Base-by-base conservation (phyloP, 1,140 invertebrate species). In the Condylostylus longicornis region DNA sequence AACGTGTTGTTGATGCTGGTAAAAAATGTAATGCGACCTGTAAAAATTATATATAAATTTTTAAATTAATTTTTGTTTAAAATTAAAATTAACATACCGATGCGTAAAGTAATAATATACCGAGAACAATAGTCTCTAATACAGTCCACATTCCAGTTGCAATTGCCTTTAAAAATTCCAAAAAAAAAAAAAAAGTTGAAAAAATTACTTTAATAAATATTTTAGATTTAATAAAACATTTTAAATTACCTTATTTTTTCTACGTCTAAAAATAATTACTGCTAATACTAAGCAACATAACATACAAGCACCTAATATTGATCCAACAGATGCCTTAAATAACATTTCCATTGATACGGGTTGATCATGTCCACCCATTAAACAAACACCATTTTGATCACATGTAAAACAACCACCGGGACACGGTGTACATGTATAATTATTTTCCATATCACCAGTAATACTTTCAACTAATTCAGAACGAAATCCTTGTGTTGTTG, bases 81-180 rank as follows among this genome's bases (percentile, higher is more conserved):
- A 36, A 36, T n/a, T 29, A 30, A 29, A 20, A 33, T n/a, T 33
- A 9, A 68, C 81, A 76, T 70, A 89, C 85, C 51, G 84, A 83
- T 41, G 72, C 69, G 64, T 90, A 89, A 45, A 90, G 73, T 45
- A 90, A 66, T 46, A 86, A 68, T 43, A 84, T 80, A 48, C 87
- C 87, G 15, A 88, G 51, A 31, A 91, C 63, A 41, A 90, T 77
- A 20, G 81, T 81, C 66, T 93, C 86, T 51, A 90, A 63, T 38
- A 91, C 74, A 21, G 83, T 79, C 87, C 87, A 93, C 75, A 86
- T 84, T 38, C 81, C 77, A 43, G 73, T 73, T 15, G 79, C 80
- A 49, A 84, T 83, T 31, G 79, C 78, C 80, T 86, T 58, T 6
- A 51, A 46, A n/a, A 22, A 21, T 13, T 31, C 7, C 30, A 67